Evolutionary conservation across 2,797 vertebrate species (phyloP), one percentile per base, ranked within the genome.

Genomic region (Tarsius wallacei): DNA sequence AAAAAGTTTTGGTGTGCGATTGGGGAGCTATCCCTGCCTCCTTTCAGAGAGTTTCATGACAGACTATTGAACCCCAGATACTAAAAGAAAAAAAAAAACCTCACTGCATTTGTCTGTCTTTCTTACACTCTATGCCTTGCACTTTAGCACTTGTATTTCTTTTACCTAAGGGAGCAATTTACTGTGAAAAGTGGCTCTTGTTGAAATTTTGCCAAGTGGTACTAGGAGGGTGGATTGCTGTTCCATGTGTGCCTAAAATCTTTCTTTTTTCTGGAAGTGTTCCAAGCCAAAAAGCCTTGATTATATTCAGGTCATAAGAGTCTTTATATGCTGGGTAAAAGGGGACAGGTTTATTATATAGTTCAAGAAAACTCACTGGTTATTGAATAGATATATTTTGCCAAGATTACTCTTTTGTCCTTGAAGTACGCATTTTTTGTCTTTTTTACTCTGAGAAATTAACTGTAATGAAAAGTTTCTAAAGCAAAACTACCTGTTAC

Each of bases 101-200:
- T 13, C 73, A 11, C 49, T 36, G 7, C 47, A 8, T 76, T 78
- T 83, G 19, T 51, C n/a, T 83, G 11, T 59, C 19, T 53, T 90
- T 57, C 2, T 26, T 31, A 14, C 21, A 59, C 13, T 61, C 47
- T 12, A 28, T 77, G 64, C 2, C 4, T 87, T 93, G 57, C n/a
- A 89, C 21, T 51, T 90, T 19, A 61, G n/a, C 47, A 77, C n/a
- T 93, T 96, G n/a, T 81, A 81, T 93, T 64, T 74, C 22, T 90
- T 90, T 74, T 31, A 47, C 63, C 11, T 87, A 24, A 51, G 19
- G 55, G 89, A 64, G 26, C 28, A 82, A 2, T 92, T 89, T 91
- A 17, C 36, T 47, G 8, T 88, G 33, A 28, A 6, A 85, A 92
- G 24, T 81, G 7, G n/a, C 9, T 84, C 28, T 63, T 77, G 63